Conservation (phyloP, 2,888 invertebrate species). For the Plagodis dolabraria region DNA sequence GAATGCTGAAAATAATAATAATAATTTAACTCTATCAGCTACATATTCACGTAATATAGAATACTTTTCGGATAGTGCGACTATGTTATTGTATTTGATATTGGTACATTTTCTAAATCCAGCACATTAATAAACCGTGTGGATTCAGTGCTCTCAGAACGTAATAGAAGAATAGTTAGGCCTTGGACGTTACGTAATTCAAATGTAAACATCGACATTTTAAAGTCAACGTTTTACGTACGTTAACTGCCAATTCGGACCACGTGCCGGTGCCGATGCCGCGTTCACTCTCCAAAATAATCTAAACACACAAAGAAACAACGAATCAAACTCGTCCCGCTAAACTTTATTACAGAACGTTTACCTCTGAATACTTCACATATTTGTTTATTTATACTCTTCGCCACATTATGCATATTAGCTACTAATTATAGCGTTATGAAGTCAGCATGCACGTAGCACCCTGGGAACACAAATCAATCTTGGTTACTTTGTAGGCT, state of each 20-base stretch:
- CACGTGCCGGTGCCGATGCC: conserved; percentile 34
- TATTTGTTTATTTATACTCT: conserved; percentile 65
- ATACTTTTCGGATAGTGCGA: no score
- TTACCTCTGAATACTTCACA: conserved; percentile 60
- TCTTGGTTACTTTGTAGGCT: conserved; percentile 65
- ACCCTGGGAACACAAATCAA: conserved; percentile 65
- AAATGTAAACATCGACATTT: conserved; percentile 34
- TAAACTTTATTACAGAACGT: conserved; percentile 52
- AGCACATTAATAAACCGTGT: not conserved
- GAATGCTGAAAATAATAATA: no score
- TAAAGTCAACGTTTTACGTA: conserved; percentile 33
- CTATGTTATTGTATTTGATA: no score
- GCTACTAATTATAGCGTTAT: conserved; percentile 69
- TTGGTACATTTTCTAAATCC: no score
- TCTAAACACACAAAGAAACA: conserved; percentile 35
- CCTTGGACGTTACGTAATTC: conserved; percentile 36
- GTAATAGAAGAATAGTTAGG: conserved; percentile 28
- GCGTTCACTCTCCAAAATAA: conserved; percentile 30
- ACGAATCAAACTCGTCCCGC: conserved; percentile 40
- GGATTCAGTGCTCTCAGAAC: not conserved
- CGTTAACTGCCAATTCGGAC: conserved; percentile 27
- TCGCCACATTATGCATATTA: conserved; percentile 61
- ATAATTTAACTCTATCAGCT: no score
- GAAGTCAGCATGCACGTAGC: conserved; percentile 75
- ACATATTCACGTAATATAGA: no score